Evolutionary conservation across 2,797 vertebrate species (phyloP).

Genomic region (Amniataba percoides): DNA sequence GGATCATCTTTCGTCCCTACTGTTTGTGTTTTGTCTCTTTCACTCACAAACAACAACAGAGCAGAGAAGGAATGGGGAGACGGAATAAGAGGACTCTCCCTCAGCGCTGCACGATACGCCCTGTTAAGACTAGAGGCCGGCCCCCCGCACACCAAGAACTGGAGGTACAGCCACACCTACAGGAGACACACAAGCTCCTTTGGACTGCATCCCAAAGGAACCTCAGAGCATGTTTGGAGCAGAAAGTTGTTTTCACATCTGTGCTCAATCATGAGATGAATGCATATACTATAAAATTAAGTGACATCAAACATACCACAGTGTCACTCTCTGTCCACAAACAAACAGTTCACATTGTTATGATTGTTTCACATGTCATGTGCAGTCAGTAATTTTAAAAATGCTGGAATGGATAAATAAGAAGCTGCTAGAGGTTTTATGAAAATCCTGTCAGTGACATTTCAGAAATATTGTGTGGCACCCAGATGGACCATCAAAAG

Average conservation of each 20-base stretch:
- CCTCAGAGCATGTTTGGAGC: background rate
- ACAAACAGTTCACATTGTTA: background rate
- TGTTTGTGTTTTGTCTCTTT: conserved; percentile 15
- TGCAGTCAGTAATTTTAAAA: background rate
- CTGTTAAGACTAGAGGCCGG: conserved; percentile 94
- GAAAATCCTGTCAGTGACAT: background rate
- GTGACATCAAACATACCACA: background rate
- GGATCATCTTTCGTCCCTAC: background rate
- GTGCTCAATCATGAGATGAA: background rate
- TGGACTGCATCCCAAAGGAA: background rate
- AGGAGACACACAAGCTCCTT: background rate
- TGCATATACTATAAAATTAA: background rate
- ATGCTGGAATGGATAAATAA: background rate
- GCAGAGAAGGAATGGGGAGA: conserved; percentile 99
- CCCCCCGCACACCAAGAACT: conserved; percentile 98
- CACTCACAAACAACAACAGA: conserved; percentile 77
- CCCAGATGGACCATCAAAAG: background rate
- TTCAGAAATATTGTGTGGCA: background rate
- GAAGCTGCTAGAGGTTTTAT: no score
- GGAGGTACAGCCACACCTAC: conserved; percentile 86
- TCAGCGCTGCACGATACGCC: conserved; percentile 94
- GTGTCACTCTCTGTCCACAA: background rate
- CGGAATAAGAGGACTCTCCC: conserved; percentile 95
- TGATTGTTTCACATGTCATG: background rate
- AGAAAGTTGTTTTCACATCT: background rate